Evolutionary conservation across 2,888 invertebrate genomes (phyloP), one percentile per base, ranked within the genome.

Genomic region (Gnatocerus cornutus): DNA sequence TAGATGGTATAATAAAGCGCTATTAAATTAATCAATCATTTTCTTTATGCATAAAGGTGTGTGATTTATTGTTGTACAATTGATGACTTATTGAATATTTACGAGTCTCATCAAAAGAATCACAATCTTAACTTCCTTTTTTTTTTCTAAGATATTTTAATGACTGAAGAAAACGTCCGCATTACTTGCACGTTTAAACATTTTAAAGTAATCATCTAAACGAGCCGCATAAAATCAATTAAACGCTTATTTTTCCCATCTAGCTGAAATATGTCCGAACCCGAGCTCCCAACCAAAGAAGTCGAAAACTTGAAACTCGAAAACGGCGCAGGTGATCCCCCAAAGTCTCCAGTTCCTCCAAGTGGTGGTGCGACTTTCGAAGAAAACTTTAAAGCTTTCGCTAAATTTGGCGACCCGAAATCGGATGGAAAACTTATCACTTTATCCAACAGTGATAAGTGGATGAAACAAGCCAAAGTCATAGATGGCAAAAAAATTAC

Each of bases 391-490:
- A 93, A 92, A 82, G 89, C 91, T 0, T 97, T 96, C 83, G 92
- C 94, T 1, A 95, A 95, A 86, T 96, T 96, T 82, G 96, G 96
- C 0, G 96, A 96, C 82, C 89, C 89, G 4, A 95, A 95, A 83
- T 94, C 94, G 33, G 95, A 95, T 81, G 96, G 96, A 0, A 94
- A 93, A 83, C 88, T 89, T 61, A 93, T 96, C 72, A 95, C 95
- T 0, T 87, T 96, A 7, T 94, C 95, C 6, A 96, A 96, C 84
- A 95, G 95, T 80, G 96, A 96, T 85, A 96, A 96, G 85, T 96
- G 96, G 96, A 95, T 96, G 94, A 96, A 96, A 80, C 96, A 96
- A 82, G 96, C 96, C 0, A 94, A 92, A 82, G 92, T 91, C 6
- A 93, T 94, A 75, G 96, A 91, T 69, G 83, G 91, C 1, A 96